A percentile compares a stretch with the other conserved stretches of the same genome.
Evolutionary conservation across 1,140 invertebrate genomes (phyloP).

Genomic region (Protaetia brevitarsis): DNA sequence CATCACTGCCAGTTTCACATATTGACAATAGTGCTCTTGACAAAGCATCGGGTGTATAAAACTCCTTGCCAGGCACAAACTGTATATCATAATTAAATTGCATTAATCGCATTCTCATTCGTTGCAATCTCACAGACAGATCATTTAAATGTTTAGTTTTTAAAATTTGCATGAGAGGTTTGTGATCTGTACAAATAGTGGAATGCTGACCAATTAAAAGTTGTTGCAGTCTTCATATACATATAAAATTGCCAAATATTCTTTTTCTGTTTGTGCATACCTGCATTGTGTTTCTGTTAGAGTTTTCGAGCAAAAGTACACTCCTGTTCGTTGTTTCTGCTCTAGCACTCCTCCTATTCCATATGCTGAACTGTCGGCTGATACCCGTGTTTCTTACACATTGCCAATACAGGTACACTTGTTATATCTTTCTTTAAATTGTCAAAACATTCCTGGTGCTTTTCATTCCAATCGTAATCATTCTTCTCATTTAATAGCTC

Average conservation of each 20-base stretch:
- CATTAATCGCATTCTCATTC: constrained; percentile 44
- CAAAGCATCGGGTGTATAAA: constrained; percentile 43
- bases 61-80: constrained; percentile 41
- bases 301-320: not conserved
- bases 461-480: not conserved
- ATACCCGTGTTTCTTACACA: not conserved
- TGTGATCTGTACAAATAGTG: constrained; percentile 43
- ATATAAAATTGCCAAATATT: not conserved
- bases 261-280: not conserved
- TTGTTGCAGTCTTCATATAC: not conserved
- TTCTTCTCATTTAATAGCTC: not conserved
- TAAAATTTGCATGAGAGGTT: constrained; percentile 36
- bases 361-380: not conserved
- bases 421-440: not conserved
- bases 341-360: not conserved
- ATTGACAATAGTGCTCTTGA: constrained; percentile 30
- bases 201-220: constrained; percentile 34
- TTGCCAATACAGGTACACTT: not conserved
- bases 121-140: constrained; percentile 44
- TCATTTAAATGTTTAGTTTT: constrained; percentile 38
- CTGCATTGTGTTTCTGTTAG: not conserved
- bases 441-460: not conserved
- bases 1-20: not conserved
- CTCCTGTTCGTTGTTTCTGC: not conserved
- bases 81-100: constrained; percentile 40